A percentile compares a stretch with the other conserved stretches of the same genome.
phyloP scores from a whole-genome alignment of 2,113 vertebrate species.

The Cromileptes altivelis region DNA sequence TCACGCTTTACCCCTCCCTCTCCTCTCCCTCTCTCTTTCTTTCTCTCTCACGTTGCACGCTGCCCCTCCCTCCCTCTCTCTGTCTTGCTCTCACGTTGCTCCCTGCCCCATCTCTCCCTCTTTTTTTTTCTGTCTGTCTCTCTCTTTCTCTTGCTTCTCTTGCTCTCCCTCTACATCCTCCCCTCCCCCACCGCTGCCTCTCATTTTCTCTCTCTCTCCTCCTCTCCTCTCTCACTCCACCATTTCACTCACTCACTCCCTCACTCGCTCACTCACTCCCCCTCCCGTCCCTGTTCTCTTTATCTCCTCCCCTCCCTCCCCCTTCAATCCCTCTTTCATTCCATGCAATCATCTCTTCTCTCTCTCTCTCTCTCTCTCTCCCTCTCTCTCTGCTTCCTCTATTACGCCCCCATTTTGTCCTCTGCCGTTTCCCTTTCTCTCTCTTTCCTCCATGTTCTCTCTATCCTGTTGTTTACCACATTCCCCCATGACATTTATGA shows the following conservation, averaged over 20 bases:
- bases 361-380: constrained; percentile 68
- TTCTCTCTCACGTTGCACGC: constrained; percentile 61
- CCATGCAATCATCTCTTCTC: constrained; percentile 79
- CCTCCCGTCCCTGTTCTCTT: constrained; percentile 67
- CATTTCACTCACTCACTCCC: constrained; percentile 44
- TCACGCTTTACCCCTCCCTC: constrained; percentile 57
- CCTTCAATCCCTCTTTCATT: constrained; percentile 82
- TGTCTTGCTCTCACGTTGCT: constrained; percentile 43
- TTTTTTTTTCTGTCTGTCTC: constrained; percentile 17
- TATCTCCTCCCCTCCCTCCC: constrained; percentile 75
- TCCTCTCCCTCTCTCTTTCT: constrained; percentile 23
- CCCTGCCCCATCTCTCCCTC: constrained; percentile 44
- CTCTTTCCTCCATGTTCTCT: constrained; percentile 79
- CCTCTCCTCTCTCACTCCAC: constrained; percentile 52
- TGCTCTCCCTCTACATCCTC: constrained; percentile 68
- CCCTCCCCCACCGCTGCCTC: constrained; percentile 74
- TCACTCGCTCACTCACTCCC: constrained; percentile 57
- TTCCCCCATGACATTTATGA: constrained; percentile 61
- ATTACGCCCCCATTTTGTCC: constrained; percentile 82
- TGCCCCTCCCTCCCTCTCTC: constrained; percentile 33
- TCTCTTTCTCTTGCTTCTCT: constrained; percentile 48
- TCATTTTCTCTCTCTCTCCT: constrained; percentile 59
- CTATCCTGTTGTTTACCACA: constrained; percentile 70
- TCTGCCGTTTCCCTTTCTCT: constrained; percentile 70
- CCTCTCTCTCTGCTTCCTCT: constrained; percentile 71